Conservation (phyloP, 2,888 invertebrate genomes). For the Bombyx huttoni region DNA sequence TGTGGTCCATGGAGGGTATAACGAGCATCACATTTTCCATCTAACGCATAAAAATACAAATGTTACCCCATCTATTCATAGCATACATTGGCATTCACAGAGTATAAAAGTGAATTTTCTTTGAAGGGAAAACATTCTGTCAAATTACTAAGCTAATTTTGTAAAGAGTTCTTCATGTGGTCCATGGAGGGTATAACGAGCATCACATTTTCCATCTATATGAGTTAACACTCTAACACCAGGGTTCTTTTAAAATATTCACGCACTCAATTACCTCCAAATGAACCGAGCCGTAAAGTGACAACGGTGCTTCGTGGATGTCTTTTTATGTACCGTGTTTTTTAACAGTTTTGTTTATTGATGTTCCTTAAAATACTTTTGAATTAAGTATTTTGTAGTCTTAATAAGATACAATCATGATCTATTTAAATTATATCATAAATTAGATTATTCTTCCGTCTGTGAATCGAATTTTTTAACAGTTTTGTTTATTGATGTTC, state of each 20-base stretch:
- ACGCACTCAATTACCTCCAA: constrained; percentile 1
- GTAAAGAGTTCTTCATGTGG: neutral
- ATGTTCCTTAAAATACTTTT: too few species aligned
- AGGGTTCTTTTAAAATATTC: constrained; percentile 8
- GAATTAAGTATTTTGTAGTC: too few species aligned
- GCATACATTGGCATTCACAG: neutral
- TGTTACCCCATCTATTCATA: too few species aligned
- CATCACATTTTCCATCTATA: constrained; percentile 2
- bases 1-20: neutral
- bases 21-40: constrained; percentile 1
- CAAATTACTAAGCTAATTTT: neutral
- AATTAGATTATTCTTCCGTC: too few species aligned
- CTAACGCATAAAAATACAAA: neutral
- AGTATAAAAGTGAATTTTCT: neutral
- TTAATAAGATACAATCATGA: too few species aligned
- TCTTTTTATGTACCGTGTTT: neutral
- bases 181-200: neutral
- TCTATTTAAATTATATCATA: too few species aligned
- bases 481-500: neutral
- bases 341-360: neutral
- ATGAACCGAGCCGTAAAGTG: constrained; percentile 1
- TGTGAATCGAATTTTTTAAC: neutral
- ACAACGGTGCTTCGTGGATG: neutral
- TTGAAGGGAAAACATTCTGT: neutral
- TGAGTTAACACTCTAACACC: constrained; percentile 6